Percentiles rank a stretch among this genome's conserved stretches.
Conservation (phyloP, 2,888 invertebrate genomes). For the Cerastis leucographa region DNA sequence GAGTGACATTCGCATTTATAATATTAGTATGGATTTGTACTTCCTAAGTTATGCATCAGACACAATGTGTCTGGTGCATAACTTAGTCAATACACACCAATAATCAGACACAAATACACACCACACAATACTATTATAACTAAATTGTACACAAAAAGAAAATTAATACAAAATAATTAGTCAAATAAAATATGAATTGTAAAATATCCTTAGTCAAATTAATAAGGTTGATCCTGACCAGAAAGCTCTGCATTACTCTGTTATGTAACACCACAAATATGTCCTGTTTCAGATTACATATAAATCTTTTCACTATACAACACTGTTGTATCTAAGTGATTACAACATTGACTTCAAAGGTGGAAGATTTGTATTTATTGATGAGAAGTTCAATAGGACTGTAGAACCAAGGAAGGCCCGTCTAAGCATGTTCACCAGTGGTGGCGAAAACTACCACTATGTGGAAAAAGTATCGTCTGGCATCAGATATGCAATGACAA, state of each 20-base stretch:
- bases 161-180: too few species aligned
- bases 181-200: too few species aligned
- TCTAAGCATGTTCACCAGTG: constrained; percentile 96
- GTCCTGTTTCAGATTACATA: constrained; percentile 93
- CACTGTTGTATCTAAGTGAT: constrained; percentile 94
- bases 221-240: neutral
- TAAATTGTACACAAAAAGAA: too few species aligned
- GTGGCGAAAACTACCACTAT: constrained; percentile 95
- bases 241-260: neutral
- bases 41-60: too few species aligned
- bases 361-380: constrained; percentile 95
- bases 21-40: too few species aligned
- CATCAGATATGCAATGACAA: constrained; percentile 94
- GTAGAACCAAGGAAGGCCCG: constrained; percentile 95
- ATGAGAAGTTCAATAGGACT: constrained; percentile 92
- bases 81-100: too few species aligned
- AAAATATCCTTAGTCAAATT: too few species aligned
- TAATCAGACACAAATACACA: too few species aligned
- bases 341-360: constrained; percentile 95
- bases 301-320: constrained; percentile 96
- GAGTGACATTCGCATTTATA: too few species aligned
- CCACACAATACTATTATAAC: too few species aligned
- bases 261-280: neutral
- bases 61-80: too few species aligned
- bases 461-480: constrained; percentile 95